Conservation (phyloP, 2,113 vertebrate species). For the Neogale vison region DNA sequence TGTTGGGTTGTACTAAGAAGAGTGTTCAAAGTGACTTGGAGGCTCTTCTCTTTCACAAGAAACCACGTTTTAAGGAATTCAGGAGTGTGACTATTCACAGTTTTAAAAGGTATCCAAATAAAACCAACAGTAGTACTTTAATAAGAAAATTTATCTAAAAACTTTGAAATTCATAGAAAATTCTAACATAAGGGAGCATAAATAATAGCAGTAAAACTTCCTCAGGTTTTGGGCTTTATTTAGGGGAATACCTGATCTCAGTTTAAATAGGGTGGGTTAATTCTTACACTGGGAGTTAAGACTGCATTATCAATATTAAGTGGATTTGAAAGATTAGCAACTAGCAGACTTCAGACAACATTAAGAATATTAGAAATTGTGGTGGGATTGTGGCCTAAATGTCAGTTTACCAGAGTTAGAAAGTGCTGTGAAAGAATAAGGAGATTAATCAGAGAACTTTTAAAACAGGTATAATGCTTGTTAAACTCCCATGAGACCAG, state of each 20-base stretch:
- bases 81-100: neutral
- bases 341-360: neutral
- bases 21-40: neutral
- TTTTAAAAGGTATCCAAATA: neutral
- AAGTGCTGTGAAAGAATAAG: neutral
- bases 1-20: neutral
- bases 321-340: neutral
- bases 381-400: neutral
- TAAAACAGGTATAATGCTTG: neutral
- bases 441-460: neutral
- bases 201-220: neutral
- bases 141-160: neutral
- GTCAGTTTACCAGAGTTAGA: neutral
- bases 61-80: conserved; percentile 9
- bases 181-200: neutral
- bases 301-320: neutral
- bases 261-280: neutral
- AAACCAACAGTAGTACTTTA: neutral
- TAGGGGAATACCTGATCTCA: neutral
- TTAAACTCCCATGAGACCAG: neutral
- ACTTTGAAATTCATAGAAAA: neutral
- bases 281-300: neutral
- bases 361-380: neutral
- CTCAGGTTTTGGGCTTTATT: neutral
- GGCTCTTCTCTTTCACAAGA: neutral